Base-by-base conservation (phyloP, 1,140 invertebrate genomes). In the Drosophila repletoides region DNA sequence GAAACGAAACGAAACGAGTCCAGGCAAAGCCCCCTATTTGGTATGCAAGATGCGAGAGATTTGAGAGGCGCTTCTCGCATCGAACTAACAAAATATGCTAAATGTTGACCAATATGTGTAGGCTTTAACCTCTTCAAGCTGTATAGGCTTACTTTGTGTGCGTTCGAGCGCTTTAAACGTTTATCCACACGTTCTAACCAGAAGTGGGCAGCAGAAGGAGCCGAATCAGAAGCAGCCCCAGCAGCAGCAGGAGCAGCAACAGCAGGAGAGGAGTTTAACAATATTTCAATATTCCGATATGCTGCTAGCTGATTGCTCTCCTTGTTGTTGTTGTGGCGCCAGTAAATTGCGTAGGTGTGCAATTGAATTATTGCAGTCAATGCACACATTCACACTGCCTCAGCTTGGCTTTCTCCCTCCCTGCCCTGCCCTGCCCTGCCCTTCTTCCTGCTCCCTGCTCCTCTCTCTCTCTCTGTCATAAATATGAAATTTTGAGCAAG, bases 281-380 rank as follows among this genome's bases (percentile, higher is more conserved):
- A 66, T 66, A 66, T 68, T 68, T 68, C 65, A 68, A 61, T 61
- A 46, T 61, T 61, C 40, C 48, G 58, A 63, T 61, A 53, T 51
- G 45, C 33, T 48, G 43, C 17, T 2, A 43, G 38, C 19, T 33
- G 40, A 56, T 45, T 56, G 53, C 28, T 56, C 19, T 12, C 22
- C 19, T 36, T 59, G 19, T 5, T 59, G 55, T 22, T 60, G 56
- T 36, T 60, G 24, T 46, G 48, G 49, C 33, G 55, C 41, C 68
- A 71, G 68, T 71, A 71, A 71, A 72, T 73, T 76, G 69, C 73
- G 72, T 77, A 86, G 80, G 80, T 86, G 80, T 86, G 80, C 76
- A 86, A 86, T 86, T 86, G 80, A 86, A 86, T 86, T 86, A 86
- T 86, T 80, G 81, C 80, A 84, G 71, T 76, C 80, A 76, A 59